These are phyloP conservation scores for Vulpes lagopus DNA, from an alignment of 2,113 vertebrate genomes.

Conservation along the genomic window DNA sequence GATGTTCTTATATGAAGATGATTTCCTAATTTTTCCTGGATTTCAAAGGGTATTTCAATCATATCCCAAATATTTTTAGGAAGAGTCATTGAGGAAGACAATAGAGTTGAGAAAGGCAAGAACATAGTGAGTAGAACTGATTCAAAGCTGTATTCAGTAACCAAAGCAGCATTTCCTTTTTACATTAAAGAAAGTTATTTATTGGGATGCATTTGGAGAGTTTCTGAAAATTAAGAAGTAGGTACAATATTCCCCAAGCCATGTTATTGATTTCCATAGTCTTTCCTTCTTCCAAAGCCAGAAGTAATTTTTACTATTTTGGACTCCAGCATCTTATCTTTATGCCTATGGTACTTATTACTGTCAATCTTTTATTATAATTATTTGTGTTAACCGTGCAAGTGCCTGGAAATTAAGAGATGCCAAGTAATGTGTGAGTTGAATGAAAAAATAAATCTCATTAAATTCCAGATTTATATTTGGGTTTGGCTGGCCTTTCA, in stretches of 20 bases:
- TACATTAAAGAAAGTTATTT: not conserved
- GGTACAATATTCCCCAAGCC: not conserved
- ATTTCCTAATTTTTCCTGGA: slow-evolving; percentile 31
- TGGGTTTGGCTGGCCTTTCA: slow-evolving; percentile 22
- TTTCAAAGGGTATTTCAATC: not conserved
- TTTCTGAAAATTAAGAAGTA: not conserved
- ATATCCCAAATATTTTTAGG: not conserved
- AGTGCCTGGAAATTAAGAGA: slow-evolving; percentile 21
- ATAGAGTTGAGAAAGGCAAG: not conserved
- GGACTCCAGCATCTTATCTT: not conserved
- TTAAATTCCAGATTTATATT: slow-evolving; percentile 5
- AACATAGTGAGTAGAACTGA: not conserved
- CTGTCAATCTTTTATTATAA: not conserved
- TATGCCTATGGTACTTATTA: not conserved
- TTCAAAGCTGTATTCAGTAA: not conserved
- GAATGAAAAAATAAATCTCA: slow-evolving; percentile 15
- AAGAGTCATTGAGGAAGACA: not conserved
- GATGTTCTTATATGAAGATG: not conserved
- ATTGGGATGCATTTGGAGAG: not conserved
- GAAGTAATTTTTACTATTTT: not conserved
- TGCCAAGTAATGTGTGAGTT: not conserved
- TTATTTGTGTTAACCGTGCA: not conserved
- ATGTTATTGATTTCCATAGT: not conserved
- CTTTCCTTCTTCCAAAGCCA: not conserved
- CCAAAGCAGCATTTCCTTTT: not conserved